Conservation (phyloP, 1,140 invertebrate genomes). For the Neotoxoptera formosana region DNA sequence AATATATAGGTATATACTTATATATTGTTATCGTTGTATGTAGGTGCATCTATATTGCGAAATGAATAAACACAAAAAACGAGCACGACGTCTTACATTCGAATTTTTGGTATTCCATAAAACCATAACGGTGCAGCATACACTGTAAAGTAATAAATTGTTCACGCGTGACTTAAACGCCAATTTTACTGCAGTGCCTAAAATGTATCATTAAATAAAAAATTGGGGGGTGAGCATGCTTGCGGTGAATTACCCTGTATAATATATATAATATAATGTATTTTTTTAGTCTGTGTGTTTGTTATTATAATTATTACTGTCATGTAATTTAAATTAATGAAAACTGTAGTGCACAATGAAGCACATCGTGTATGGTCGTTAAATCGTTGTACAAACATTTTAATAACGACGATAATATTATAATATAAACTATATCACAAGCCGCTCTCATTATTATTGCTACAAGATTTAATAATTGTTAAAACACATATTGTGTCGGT, state of each 20-base stretch:
- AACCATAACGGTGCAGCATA: neutral
- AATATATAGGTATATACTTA: no score
- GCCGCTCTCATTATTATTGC: neutral
- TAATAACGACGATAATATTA: neutral
- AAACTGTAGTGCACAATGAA: neutral
- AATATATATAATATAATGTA: neutral
- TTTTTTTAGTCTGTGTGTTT: neutral
- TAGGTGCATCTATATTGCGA: neutral
- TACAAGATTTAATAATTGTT: neutral
- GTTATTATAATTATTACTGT: neutral
- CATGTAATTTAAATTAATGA: conserved; percentile 3
- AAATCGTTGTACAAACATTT: conserved; percentile 3
- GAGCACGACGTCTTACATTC: neutral
- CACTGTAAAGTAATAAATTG: neutral
- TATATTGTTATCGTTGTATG: neutral
- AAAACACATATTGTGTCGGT: neutral
- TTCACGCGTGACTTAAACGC: neutral
- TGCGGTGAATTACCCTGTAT: neutral
- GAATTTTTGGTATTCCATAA: neutral
- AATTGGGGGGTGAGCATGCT: neutral
- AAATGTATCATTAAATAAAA: no score
- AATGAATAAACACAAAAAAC: neutral
- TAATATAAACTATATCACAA: neutral
- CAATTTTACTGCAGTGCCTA: neutral
- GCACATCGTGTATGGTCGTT: neutral